A percentile compares a stretch with the other conserved stretches of the same genome.
These are phyloP conservation scores for Pogonophryne albipinna DNA, from an alignment of 2,797 vertebrate genomes.

Conservation along the genomic window DNA sequence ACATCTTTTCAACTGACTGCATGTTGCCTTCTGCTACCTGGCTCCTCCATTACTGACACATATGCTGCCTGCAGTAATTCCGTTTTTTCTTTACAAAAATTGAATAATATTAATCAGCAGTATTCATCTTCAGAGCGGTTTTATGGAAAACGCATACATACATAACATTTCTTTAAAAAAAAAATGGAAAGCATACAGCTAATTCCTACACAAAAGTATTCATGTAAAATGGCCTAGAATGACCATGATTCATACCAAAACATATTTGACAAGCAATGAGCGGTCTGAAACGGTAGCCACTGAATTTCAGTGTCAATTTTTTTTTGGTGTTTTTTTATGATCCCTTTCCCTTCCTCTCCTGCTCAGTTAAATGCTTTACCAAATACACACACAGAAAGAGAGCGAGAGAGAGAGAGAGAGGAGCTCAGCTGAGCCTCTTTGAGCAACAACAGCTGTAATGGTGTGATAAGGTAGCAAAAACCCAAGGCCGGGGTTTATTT, in stretches of 20 bases:
- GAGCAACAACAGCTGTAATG: constrained; percentile 73
- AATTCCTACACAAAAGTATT: background rate
- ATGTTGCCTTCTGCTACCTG: constrained; percentile 18
- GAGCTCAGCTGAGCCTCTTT: constrained; percentile 58
- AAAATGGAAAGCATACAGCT: background rate
- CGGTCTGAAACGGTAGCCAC: background rate
- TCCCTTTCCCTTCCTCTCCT: background rate
- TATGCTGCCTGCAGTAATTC: background rate
- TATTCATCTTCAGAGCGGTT: background rate
- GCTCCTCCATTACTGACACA: background rate
- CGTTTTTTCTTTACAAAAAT: background rate
- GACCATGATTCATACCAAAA: background rate
- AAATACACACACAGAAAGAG: too few relatives aligned
- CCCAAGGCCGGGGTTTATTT: constrained; percentile 55
- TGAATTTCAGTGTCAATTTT: constrained; percentile 1
- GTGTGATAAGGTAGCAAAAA: constrained; percentile 77
- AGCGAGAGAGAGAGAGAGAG: background rate
- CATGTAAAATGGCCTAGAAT: background rate
- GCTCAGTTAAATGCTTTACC: constrained; percentile 35
- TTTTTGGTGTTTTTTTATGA: background rate
- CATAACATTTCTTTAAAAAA: background rate
- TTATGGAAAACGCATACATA: background rate
- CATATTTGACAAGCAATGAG: constrained; percentile 1
- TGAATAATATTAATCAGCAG: background rate
- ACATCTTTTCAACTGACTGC: constrained; percentile 24